Conservation (phyloP, 2,797 vertebrate genomes). For the Lates japonicus region DNA sequence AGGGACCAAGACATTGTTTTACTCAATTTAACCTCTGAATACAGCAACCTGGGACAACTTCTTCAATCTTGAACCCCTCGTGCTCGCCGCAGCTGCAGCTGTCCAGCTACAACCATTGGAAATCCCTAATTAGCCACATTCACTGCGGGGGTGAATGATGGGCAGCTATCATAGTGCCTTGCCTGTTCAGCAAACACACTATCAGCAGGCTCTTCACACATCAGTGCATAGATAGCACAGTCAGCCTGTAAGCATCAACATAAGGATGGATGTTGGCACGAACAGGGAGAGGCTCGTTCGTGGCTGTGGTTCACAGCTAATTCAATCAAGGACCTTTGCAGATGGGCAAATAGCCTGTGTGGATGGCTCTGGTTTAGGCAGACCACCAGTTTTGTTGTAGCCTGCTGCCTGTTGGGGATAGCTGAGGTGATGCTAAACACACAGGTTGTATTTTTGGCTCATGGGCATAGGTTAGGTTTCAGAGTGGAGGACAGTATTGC, state of each 20-base stretch:
- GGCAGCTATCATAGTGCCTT: slow-evolving; percentile 80
- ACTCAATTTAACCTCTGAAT: slow-evolving; percentile 23
- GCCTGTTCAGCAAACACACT: slow-evolving; percentile 86
- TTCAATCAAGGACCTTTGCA: slow-evolving; percentile 82
- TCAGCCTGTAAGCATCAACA: slow-evolving; percentile 84
- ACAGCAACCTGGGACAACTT: slow-evolving; percentile 34
- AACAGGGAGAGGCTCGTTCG: slow-evolving; percentile 75
- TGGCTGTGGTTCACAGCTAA: slow-evolving; percentile 69
- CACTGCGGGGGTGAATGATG: slow-evolving; percentile 77
- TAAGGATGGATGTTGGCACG: slow-evolving; percentile 82
- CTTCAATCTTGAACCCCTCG: slow-evolving; percentile 40
- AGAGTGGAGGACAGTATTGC: slow-evolving; percentile 19
- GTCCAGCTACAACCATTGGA: slow-evolving; percentile 72
- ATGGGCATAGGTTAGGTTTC: slow-evolving; percentile 34
- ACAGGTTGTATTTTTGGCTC: slow-evolving; percentile 54
- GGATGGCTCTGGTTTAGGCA: slow-evolving; percentile 44
- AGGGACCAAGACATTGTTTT: slow-evolving; percentile 2
- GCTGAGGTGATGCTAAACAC: slow-evolving; percentile 28
- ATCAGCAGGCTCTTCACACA: slow-evolving; percentile 86
- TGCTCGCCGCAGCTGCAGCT: slow-evolving; percentile 70
- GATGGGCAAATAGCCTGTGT: slow-evolving; percentile 71
- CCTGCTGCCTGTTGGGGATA: slow-evolving; percentile 39
- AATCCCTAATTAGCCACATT: slow-evolving; percentile 83
- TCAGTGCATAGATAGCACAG: slow-evolving; percentile 86
- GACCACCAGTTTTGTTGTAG: slow-evolving; percentile 45